Conservation (phyloP, 2,888 invertebrate genomes). For the Cerastoderma edule region DNA sequence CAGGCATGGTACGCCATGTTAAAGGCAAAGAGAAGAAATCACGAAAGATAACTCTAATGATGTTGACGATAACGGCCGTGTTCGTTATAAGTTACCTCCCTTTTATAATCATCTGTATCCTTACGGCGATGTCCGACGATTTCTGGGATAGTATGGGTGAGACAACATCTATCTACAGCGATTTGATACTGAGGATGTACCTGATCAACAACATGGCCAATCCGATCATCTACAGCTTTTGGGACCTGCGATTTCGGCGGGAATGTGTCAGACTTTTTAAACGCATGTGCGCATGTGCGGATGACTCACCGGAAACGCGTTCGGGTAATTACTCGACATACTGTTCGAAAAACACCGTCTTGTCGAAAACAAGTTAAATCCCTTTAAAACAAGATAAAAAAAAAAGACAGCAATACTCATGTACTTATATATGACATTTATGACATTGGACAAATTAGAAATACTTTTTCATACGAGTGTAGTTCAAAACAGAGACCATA, state of each 20-base stretch:
- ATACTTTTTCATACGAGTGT: too few relatives aligned
- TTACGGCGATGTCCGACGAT: constrained; percentile 30
- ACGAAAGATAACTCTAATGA: constrained; percentile 61
- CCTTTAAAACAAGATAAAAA: too few relatives aligned
- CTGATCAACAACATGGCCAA: constrained; percentile 24
- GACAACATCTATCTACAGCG: constrained; percentile 21
- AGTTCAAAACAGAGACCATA: too few relatives aligned
- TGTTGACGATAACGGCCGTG: constrained; percentile 59
- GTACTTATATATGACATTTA: too few relatives aligned
- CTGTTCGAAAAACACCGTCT: not conserved
- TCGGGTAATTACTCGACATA: not conserved
- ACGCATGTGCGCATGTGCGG: not conserved
- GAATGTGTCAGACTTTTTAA: constrained; percentile 6
- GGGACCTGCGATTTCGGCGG: constrained; percentile 23
- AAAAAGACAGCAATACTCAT: too few relatives aligned
- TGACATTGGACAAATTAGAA: too few relatives aligned
- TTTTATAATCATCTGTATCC: constrained; percentile 47
- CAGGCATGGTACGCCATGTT: constrained; percentile 39
- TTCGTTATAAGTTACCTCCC: constrained; percentile 58
- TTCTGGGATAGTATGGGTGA: constrained; percentile 40
- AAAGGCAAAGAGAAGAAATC: constrained; percentile 51
- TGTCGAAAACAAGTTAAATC: too few relatives aligned
- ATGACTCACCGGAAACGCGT: not conserved
- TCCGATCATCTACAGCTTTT: constrained; percentile 32
- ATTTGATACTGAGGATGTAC: constrained; percentile 41